Evolutionary conservation across 92 coral and sea anemone genomes (phyloP), one percentile per base, ranked within the genome.

Genomic region (Porites cylindrica): DNA sequence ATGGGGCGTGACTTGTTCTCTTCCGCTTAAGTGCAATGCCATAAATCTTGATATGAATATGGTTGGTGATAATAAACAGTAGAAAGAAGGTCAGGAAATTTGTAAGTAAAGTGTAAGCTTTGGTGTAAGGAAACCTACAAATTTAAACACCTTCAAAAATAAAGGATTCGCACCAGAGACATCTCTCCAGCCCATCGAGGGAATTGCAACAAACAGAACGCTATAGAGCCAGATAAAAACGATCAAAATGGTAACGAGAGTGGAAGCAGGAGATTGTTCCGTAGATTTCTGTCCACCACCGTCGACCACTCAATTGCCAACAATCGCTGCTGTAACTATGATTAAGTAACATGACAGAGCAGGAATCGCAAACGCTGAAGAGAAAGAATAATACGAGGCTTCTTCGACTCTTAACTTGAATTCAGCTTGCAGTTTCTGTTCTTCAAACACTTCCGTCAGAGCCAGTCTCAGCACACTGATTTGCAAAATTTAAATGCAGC

Each of bases 141-240:
- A 38, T 29, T 29, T 29, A 29, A 29, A 29, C 32, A 53, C 68
- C 89, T n/a, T 87, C 17, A 54, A 51, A 21, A 51, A 78, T 32
- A 77, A 82, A 13, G 1, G 78, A 65, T 73, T 73, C 2, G 32
- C 62, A 14, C 85, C 78, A 2, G 53, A 58, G 47, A 76, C 71
- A 18, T 26, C 17, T 21, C 85, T 90, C 98, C 98, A 96, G 2
- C 96, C 97, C 91, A 92, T 78, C 8, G 81, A 79, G 10, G 98
- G 97, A 10, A 92, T 72, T 3, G 92, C 87, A 20, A 97, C 95
- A 66, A 96, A 94, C 6, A 91, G 32, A 60, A 96, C 69, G 70
- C 94, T 91, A 70, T 96, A 96, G 12, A 92, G 65, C 98, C 98
- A 96, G 16, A 96, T 80, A 3, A 74, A 20, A 5, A 86, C 86